These are phyloP conservation scores for Petrolisthes manimaculis DNA, from an alignment of 2,888 invertebrate species.

Conservation along the genomic window DNA sequence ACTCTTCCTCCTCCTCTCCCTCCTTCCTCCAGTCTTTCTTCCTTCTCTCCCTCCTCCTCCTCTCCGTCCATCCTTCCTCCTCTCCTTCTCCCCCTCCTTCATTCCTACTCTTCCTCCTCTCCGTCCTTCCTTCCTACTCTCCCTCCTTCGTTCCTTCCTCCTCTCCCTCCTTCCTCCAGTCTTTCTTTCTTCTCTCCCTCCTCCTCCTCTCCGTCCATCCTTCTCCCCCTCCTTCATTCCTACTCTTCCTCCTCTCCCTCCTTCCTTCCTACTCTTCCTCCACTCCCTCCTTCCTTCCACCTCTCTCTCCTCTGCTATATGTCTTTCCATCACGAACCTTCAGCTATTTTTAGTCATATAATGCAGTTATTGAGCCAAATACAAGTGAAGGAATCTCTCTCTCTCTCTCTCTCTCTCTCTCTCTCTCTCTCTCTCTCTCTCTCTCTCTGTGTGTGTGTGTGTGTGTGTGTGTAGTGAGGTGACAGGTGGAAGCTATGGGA, in stretches of 20 bases:
- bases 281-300: too few relatives aligned
- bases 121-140: slow-evolving; percentile 4
- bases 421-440: slow-evolving; percentile 40
- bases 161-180: too few relatives aligned
- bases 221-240: too few relatives aligned
- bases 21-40: not conserved
- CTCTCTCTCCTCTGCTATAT: slow-evolving; percentile 2
- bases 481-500: too few relatives aligned
- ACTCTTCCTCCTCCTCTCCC: not conserved
- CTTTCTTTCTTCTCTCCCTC: too few relatives aligned
- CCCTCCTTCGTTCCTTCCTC: not conserved
- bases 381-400: slow-evolving; percentile 6
- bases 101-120: not conserved
- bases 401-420: slow-evolving; percentile 33
- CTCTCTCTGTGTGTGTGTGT: slow-evolving; percentile 16
- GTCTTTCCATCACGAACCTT: not conserved
- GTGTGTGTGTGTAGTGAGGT: too few relatives aligned
- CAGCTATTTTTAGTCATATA: not conserved
- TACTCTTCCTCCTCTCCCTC: too few relatives aligned
- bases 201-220: too few relatives aligned
- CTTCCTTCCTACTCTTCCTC: too few relatives aligned
- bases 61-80: not conserved
- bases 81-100: not conserved
- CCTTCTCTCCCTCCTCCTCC: not conserved
- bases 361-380: not conserved